A percentile compares a stretch with the other conserved stretches of the same genome.
These are phyloP conservation scores for Oryzias melastigma DNA, from an alignment of 2,113 vertebrate genomes.

Conservation along the genomic window DNA sequence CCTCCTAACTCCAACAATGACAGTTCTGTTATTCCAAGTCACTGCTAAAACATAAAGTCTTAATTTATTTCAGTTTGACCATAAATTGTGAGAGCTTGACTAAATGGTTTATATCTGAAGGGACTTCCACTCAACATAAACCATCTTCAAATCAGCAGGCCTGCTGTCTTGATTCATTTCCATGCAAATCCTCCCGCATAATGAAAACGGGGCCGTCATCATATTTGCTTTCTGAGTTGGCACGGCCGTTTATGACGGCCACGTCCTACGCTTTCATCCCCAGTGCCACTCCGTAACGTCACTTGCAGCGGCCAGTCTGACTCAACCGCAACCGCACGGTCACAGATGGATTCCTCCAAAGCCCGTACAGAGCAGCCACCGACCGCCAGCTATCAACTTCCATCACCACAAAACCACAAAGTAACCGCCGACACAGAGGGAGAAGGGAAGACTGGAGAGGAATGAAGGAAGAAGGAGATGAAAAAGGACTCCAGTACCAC, in stretches of 20 bases:
- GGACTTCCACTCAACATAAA: not conserved
- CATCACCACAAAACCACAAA: slow-evolving; percentile 64
- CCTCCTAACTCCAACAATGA: too few relatives aligned
- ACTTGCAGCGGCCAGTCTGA: slow-evolving; percentile 38
- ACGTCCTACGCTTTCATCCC: slow-evolving; percentile 21
- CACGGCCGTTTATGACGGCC: slow-evolving; percentile 9
- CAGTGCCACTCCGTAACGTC: slow-evolving; percentile 9
- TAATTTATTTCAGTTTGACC: not conserved
- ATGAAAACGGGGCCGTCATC: not conserved
- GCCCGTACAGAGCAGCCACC: slow-evolving; percentile 55
- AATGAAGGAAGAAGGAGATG: slow-evolving; percentile 15
- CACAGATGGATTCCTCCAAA: slow-evolving; percentile 64
- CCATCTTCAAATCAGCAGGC: not conserved
- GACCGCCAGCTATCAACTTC: slow-evolving; percentile 57
- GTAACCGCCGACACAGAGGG: slow-evolving; percentile 35
- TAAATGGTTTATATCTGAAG: not conserved
- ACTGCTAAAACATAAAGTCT: not conserved
- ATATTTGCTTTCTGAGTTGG: not conserved
- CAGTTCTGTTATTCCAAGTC: not conserved
- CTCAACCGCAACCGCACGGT: slow-evolving; percentile 55
- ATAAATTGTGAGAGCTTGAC: not conserved
- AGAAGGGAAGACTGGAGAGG: slow-evolving; percentile 18
- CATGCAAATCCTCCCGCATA: not conserved
- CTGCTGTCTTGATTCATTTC: slow-evolving; percentile 8
- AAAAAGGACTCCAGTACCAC: slow-evolving; percentile 1